phyloP scores from a whole-genome alignment of 2,888 invertebrate species.

The Drosophila fungiperda region DNA sequence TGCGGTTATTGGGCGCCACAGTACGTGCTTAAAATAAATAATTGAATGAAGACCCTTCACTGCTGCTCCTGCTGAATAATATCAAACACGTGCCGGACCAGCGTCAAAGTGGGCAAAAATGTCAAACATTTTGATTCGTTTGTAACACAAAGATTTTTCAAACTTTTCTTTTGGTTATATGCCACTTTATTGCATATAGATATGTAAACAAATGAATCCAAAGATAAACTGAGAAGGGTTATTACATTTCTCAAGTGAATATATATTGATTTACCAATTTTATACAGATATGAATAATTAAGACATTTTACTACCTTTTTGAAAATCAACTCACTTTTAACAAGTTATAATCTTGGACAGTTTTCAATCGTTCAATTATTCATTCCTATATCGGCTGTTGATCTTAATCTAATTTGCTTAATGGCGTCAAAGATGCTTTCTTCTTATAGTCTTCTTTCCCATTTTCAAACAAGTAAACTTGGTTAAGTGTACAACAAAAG shows the following conservation, averaged over 20 bases:
- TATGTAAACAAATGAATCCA: background rate
- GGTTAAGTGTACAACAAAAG: background rate
- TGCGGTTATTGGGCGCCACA: constrained; percentile 58
- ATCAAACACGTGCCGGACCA: constrained; percentile 47
- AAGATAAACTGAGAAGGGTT: background rate
- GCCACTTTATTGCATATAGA: background rate
- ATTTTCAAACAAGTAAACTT: background rate
- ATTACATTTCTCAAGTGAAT: background rate
- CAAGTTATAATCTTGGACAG: no score
- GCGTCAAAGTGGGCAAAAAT: constrained; percentile 30
- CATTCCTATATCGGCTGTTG: no score
- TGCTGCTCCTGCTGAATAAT: constrained; percentile 39
- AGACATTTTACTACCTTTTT: no score
- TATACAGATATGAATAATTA: no score
- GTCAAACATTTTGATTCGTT: constrained; percentile 41
- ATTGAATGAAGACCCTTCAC: constrained; percentile 38
- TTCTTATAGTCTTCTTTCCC: background rate
- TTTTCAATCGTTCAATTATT: no score
- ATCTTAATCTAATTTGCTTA: no score
- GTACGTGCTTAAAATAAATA: constrained; percentile 60
- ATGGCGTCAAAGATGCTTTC: no score
- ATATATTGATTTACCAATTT: background rate
- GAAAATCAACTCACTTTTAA: no score
- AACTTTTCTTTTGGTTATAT: constrained; percentile 18
- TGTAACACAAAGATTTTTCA: constrained; percentile 22